These are phyloP conservation scores for Drosophila rubida DNA, from an alignment of 2,888 invertebrate species.

Conservation along the genomic window DNA sequence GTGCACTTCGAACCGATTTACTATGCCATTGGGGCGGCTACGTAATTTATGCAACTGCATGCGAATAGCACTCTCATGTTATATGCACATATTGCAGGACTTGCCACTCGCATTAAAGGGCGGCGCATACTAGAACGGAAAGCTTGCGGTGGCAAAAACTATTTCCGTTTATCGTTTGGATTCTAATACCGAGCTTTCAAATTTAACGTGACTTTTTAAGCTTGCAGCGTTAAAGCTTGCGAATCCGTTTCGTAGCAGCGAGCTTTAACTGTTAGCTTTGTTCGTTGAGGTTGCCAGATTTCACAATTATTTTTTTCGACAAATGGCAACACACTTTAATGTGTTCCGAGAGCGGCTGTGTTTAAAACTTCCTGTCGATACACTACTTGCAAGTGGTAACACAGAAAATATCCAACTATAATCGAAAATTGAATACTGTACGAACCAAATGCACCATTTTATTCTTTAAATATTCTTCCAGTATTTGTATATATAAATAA, in stretches of 20 bases:
- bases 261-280: slow-evolving; percentile 18
- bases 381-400: neutral
- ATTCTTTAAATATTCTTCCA: too few species aligned
- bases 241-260: neutral
- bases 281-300: neutral
- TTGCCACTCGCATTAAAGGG: neutral
- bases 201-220: slow-evolving; percentile 17
- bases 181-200: slow-evolving; percentile 3
- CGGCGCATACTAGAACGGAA: neutral
- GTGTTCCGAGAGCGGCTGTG: neutral
- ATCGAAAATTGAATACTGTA: too few species aligned
- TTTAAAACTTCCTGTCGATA: neutral
- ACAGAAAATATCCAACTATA: neutral
- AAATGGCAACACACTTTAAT: slow-evolving; percentile 17
- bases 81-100: slow-evolving; percentile 4
- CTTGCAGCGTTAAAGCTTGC: slow-evolving; percentile 4
- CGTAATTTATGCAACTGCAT: slow-evolving; percentile 54
- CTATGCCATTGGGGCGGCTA: slow-evolving; percentile 31
- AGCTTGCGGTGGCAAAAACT: slow-evolving; percentile 13
- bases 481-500: too few species aligned
- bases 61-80: slow-evolving; percentile 14
- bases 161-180: neutral
- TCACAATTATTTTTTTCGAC: neutral
- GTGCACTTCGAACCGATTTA: slow-evolving; percentile 35
- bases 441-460: too few species aligned